phyloP scores from a whole-genome alignment of 1,140 invertebrate species.

The Drosophila teissieri region DNA sequence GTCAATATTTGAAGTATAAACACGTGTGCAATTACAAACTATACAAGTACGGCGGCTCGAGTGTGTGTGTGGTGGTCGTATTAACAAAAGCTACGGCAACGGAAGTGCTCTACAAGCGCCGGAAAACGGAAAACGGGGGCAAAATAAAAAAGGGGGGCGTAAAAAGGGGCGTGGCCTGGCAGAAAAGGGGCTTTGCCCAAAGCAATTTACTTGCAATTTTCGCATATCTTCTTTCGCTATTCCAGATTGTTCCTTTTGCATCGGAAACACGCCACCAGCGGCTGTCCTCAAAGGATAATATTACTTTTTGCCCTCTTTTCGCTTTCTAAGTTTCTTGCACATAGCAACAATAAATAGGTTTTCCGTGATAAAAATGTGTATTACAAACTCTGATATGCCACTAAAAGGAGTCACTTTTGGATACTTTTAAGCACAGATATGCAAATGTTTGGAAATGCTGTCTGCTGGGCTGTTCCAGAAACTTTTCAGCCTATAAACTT shows the following conservation, averaged over 20 bases:
- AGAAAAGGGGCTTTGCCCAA: conserved; percentile 34
- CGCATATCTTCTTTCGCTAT: conserved; percentile 33
- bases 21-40: conserved; percentile 78
- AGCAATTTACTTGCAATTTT: conserved; percentile 70
- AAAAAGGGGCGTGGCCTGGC: background rate
- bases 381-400: too few species aligned
- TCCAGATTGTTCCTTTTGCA: conserved; percentile 5
- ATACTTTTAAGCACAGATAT: too few species aligned
- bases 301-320: conserved; percentile 15
- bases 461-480: too few species aligned
- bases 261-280: conserved; percentile 3
- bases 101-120: conserved; percentile 51
- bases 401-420: too few species aligned
- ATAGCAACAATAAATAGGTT: background rate
- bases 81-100: conserved; percentile 50
- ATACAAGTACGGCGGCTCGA: conserved; percentile 43
- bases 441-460: too few species aligned
- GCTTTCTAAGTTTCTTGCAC: background rate
- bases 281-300: conserved; percentile 16
- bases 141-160: conserved; percentile 8
- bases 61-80: conserved; percentile 23
- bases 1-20: conserved; percentile 77
- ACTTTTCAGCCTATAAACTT: background rate
- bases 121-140: conserved; percentile 3
- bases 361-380: too few species aligned